These are phyloP conservation scores for Pseudois nayaur DNA, from an alignment of 2,113 vertebrate species.

Conservation along the genomic window DNA sequence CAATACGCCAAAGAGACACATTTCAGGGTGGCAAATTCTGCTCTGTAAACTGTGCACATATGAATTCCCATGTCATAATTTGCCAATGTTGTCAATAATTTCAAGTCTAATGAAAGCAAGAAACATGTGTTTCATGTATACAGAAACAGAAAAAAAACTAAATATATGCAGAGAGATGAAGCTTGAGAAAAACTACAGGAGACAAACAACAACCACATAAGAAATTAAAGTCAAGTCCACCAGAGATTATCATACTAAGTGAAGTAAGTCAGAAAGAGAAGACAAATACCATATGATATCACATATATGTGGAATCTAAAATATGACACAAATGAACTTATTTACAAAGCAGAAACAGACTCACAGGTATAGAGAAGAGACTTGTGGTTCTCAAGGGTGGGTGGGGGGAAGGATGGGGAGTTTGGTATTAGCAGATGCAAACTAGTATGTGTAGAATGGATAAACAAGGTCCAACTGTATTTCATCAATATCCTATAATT, in stretches of 20 bases:
- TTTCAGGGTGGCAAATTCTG: background rate
- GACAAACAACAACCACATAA: background rate
- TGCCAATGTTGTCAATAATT: background rate
- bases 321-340: background rate
- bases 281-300: background rate
- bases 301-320: background rate
- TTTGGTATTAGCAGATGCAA: background rate
- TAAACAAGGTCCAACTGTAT: background rate
- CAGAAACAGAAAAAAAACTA: background rate
- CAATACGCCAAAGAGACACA: background rate
- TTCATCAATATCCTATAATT: background rate
- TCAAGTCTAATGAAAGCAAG: background rate
- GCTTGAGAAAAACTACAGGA: constrained; percentile 11
- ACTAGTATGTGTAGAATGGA: background rate
- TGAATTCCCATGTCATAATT: background rate
- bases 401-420: background rate
- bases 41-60: background rate
- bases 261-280: background rate
- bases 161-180: background rate
- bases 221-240: background rate
- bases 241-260: background rate
- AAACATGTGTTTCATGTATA: background rate
- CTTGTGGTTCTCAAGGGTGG: background rate
- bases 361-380: background rate
- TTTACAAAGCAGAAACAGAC: background rate